phyloP scores from a whole-genome alignment of 2,797 vertebrate species.

The Emys orbicularis region DNA sequence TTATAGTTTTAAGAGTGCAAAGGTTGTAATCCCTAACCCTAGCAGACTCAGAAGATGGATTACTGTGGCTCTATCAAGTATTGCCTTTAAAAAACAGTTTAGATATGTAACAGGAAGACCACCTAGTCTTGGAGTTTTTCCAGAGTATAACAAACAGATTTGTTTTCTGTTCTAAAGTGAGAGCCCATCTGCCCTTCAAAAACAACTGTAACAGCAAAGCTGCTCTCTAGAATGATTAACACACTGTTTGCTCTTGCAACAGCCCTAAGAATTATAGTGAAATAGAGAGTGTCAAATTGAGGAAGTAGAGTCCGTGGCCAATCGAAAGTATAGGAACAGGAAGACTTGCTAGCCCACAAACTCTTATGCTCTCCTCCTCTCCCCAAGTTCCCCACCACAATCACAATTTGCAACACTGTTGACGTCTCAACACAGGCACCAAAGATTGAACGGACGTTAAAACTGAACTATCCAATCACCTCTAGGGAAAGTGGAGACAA shows the following conservation, averaged over 20 bases:
- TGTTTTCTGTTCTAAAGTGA: neutral
- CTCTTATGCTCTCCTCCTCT: conserved; percentile 4
- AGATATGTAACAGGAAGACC: neutral
- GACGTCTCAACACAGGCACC: neutral
- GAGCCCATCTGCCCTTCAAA: neutral
- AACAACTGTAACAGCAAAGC: neutral
- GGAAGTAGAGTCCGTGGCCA: neutral
- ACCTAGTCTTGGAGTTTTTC: neutral
- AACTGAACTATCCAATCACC: neutral
- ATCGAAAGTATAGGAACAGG: neutral
- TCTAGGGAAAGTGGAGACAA: neutral
- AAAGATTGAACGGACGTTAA: neutral
- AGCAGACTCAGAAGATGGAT: neutral
- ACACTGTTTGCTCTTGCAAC: neutral
- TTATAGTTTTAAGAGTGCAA: neutral
- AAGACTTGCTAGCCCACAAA: neutral
- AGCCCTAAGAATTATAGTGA: neutral
- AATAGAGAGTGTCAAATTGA: neutral
- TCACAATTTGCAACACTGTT: neutral
- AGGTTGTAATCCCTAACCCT: neutral
- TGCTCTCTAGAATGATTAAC: neutral
- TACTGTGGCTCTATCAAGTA: neutral
- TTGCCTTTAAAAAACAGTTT: neutral
- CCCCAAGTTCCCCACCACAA: neutral
- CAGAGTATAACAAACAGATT: neutral